Evolutionary conservation across 1,140 invertebrate genomes (phyloP), one percentile per base, ranked within the genome.

Genomic region (Ruditapes philippinarum): DNA sequence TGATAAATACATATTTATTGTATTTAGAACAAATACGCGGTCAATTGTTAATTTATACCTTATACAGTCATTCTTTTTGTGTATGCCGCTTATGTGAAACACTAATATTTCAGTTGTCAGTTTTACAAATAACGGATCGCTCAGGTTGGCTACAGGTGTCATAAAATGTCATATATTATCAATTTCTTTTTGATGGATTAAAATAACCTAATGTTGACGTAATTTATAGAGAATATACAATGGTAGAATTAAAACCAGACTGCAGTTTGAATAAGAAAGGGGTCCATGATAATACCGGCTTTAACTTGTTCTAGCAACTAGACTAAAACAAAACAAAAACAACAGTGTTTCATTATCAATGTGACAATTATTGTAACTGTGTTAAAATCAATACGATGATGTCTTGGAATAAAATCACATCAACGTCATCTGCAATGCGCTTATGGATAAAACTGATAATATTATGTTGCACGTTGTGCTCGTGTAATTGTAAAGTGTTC

Each of bases 401-500:
- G 5, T 7, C 42, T 45, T 45, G 42, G 57, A n/a, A 62, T 28
- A 62, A 62, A 62, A 5, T 62, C 57, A 28, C 14, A 28, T 62
- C 1, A 2, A 4, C 14, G 7, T 14, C n/a, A 62, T 62, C n/a
- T 62, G 28, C 57, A 28, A 28, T 22, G 3, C 5, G n/a, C n/a
- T 28, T 28, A 28, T 51, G 74, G 79, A 45, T 36, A 40, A 81
- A 25, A 57, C 7, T 81, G 42, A 0, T 81, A 4, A 9, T 62
- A 51, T 14, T 81, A 2, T n/a, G 40, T 0, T 81, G 54, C 36
- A 57, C 17, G 31, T 51, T 81, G 36, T 81, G 54, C 54, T n/a
- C 38, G 33, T 62, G 79, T 65, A 2, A 68, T n/a, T 5, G 80
- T 31, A 65, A 68, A 62, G 68, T 17, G 25, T 84, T 70, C 45